phyloP scores from a whole-genome alignment of 1,140 invertebrate genomes.

The Dendroctonus ponderosae region DNA sequence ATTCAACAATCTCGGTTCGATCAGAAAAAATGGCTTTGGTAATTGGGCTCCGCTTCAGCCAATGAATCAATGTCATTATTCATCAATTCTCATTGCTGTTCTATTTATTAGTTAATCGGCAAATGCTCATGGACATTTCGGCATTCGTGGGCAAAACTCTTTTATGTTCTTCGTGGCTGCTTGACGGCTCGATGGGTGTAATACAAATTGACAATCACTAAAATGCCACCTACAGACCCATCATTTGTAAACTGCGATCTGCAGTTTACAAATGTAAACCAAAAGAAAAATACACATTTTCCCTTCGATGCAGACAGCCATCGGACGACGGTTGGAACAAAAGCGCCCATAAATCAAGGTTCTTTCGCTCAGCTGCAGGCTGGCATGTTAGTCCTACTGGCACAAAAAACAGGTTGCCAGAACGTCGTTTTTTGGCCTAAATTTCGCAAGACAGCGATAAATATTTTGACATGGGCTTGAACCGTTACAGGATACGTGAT shows the following conservation, averaged over 20 bases:
- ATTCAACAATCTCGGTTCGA: too few relatives aligned
- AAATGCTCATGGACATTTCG: neutral
- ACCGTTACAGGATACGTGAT: conserved; percentile 20
- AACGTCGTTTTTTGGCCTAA: conserved; percentile 11
- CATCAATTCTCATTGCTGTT: conserved; percentile 2
- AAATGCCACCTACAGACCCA: conserved; percentile 7
- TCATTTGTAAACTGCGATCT: too few relatives aligned
- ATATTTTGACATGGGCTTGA: conserved; percentile 10
- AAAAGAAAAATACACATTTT: too few relatives aligned
- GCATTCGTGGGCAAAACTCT: conserved; percentile 6
- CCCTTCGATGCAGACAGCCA: too few relatives aligned
- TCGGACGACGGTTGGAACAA: too few relatives aligned
- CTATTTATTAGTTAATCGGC: neutral
- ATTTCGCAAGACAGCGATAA: conserved; percentile 15
- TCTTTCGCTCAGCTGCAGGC: conserved; percentile 3
- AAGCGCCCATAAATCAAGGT: conserved; percentile 12
- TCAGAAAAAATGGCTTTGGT: neutral
- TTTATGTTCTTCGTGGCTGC: neutral
- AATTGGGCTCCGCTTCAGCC: neutral
- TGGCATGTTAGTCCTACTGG: conserved; percentile 4
- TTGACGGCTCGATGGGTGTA: conserved; percentile 3
- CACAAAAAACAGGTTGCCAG: conserved; percentile 9
- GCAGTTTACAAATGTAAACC: too few relatives aligned
- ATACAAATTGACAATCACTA: conserved; percentile 4
- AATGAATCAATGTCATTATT: neutral